Evolutionary conservation across 2,888 invertebrate genomes (phyloP).

Genomic region (Ectobius pallidus): DNA sequence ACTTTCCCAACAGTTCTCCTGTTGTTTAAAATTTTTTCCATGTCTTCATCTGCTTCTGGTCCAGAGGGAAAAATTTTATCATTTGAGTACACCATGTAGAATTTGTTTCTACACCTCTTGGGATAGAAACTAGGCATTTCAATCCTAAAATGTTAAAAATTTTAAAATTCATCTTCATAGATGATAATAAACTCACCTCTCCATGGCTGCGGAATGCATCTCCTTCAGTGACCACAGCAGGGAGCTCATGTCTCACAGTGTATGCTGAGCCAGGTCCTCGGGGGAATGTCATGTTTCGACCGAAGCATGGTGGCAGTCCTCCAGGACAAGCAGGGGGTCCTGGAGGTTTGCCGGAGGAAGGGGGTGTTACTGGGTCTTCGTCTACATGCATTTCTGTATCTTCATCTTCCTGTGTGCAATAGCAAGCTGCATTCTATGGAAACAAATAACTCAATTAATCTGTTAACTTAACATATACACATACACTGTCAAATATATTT

Average conservation of each 20-base stretch:
- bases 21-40: too few species aligned
- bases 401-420: constrained; percentile 53
- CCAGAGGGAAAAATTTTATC: too few species aligned
- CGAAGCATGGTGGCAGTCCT: constrained; percentile 53
- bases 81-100: too few species aligned
- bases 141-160: too few species aligned
- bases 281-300: constrained; percentile 68
- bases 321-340: constrained; percentile 18
- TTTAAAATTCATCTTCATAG: too few species aligned
- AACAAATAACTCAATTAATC: too few species aligned
- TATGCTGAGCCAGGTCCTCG: constrained; percentile 30
- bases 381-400: constrained; percentile 46
- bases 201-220: constrained; percentile 57
- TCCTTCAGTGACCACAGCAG: constrained; percentile 69
- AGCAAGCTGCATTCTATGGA: constrained; percentile 53
- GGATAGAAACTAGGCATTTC: too few species aligned
- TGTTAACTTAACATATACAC: too few species aligned
- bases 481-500: too few species aligned
- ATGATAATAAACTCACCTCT: constrained; percentile 52
- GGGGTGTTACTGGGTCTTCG: constrained; percentile 45
- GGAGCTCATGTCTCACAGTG: constrained; percentile 64
- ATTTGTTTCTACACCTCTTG: too few species aligned
- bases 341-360: constrained; percentile 13
- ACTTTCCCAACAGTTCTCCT: too few species aligned
- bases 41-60: too few species aligned